phyloP scores from a whole-genome alignment of 2,797 vertebrate species.

The Poeciliopsis presidionis region DNA sequence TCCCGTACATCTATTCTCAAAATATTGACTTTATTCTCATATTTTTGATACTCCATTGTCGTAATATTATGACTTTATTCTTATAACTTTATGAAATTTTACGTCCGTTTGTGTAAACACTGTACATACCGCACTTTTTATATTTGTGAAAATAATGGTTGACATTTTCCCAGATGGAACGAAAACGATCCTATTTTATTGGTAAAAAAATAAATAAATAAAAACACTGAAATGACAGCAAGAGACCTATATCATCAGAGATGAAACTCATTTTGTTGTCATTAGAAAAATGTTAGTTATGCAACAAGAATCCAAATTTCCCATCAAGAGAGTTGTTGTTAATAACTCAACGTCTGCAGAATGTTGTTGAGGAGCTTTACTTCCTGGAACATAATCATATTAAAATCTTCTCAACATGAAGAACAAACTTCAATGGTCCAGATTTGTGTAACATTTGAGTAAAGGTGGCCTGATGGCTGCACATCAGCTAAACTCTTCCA shows the following conservation, averaged over 20 bases:
- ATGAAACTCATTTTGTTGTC: background rate
- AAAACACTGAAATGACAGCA: background rate
- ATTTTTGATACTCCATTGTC: too few relatives aligned
- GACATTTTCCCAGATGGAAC: background rate
- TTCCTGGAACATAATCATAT: too few relatives aligned
- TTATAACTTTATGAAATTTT: too few relatives aligned
- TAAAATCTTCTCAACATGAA: too few relatives aligned
- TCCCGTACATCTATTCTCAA: too few relatives aligned
- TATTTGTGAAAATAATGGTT: background rate
- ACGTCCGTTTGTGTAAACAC: too few relatives aligned
- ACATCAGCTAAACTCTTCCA: too few relatives aligned
- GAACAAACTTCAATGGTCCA: too few relatives aligned
- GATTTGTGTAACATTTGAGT: too few relatives aligned
- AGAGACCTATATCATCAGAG: background rate
- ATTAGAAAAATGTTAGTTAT: background rate
- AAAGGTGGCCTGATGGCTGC: too few relatives aligned
- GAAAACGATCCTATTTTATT: background rate
- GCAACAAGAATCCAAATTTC: background rate
- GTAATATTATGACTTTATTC: too few relatives aligned
- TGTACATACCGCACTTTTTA: background rate
- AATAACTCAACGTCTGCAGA: background rate
- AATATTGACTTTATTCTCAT: too few relatives aligned
- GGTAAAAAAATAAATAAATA: background rate
- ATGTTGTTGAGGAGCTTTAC: background rate
- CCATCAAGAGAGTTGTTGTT: background rate